Percentiles rank a stretch among this genome's conserved stretches.
Conservation (phyloP, 2,113 vertebrate species). For the Corydoras maculifer region DNA sequence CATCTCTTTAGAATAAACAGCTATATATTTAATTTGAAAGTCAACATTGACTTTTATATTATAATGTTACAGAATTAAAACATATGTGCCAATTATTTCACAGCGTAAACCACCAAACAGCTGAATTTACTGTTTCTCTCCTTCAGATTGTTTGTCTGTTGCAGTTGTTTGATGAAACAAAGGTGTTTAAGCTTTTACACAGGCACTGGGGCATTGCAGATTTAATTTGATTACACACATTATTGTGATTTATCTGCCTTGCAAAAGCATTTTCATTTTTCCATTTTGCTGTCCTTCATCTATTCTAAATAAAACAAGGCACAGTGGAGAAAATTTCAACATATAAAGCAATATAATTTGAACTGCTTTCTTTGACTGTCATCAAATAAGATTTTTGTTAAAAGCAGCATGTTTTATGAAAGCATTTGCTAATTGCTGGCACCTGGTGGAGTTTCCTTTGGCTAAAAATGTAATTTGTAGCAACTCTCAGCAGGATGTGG, state of each 20-base stretch:
- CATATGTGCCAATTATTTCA: too few species aligned
- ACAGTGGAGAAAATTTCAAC: not conserved
- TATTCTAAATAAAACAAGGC: constrained; percentile 1
- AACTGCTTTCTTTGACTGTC: constrained; percentile 13
- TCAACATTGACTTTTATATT: too few species aligned
- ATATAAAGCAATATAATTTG: constrained; percentile 10
- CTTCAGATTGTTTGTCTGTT: constrained; percentile 6
- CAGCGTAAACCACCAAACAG: too few species aligned
- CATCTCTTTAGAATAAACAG: too few species aligned
- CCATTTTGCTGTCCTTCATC: not conserved
- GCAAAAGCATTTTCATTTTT: not conserved
- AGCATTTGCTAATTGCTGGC: constrained; percentile 18
- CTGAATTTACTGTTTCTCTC: not conserved
- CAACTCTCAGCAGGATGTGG: constrained; percentile 19
- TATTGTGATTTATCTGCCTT: not conserved
- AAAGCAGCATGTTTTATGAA: constrained; percentile 13
- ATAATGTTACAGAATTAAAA: too few species aligned
- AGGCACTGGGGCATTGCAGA: not conserved
- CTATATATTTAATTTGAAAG: too few species aligned
- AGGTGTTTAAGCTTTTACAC: not conserved
- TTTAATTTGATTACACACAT: constrained; percentile 2
- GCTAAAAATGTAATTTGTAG: constrained; percentile 29
- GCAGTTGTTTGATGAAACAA: constrained; percentile 1
- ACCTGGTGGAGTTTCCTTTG: constrained; percentile 15
- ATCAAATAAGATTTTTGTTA: constrained; percentile 20